phyloP scores from a whole-genome alignment of 2,888 invertebrate genomes.

The Tortrix viridana region DNA sequence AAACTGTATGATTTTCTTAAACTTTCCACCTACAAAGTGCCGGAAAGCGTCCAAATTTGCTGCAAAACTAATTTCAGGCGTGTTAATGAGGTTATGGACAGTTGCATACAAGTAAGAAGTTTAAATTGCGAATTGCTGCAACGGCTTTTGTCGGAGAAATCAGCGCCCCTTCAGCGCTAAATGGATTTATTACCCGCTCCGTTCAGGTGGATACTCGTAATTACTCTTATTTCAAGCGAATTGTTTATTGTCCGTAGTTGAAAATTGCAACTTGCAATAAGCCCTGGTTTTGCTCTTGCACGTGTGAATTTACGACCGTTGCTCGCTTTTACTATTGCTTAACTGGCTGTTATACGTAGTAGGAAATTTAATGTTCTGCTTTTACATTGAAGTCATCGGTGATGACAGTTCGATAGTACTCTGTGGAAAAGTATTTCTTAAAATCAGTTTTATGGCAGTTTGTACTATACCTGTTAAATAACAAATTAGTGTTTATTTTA shows the following conservation, averaged over 20 bases:
- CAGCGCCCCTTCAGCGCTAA: slow-evolving; percentile 73
- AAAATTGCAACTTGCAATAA: slow-evolving; percentile 56
- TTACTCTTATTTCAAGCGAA: slow-evolving; percentile 72
- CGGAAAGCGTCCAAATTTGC: slow-evolving; percentile 42
- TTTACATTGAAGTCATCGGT: not conserved
- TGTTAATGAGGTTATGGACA: slow-evolving; percentile 66
- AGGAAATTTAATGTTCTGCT: slow-evolving; percentile 3
- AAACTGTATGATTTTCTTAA: slow-evolving; percentile 28
- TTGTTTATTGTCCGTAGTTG: slow-evolving; percentile 69
- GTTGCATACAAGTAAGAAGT: slow-evolving; percentile 67
- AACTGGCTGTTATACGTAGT: slow-evolving; percentile 11
- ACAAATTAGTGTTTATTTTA: too few relatives aligned
- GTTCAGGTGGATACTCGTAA: slow-evolving; percentile 72
- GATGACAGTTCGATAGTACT: too few relatives aligned
- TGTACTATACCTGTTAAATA: too few relatives aligned
- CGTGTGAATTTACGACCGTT: slow-evolving; percentile 36
- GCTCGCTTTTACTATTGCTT: slow-evolving; percentile 27
- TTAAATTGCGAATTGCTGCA: slow-evolving; percentile 69
- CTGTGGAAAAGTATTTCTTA: too few relatives aligned
- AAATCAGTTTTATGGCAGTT: too few relatives aligned
- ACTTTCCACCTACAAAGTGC: slow-evolving; percentile 41
- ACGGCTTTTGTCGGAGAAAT: slow-evolving; percentile 73
- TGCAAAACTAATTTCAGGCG: slow-evolving; percentile 56
- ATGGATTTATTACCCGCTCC: slow-evolving; percentile 75
- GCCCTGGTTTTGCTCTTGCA: slow-evolving; percentile 35